Percentiles rank a stretch among this genome's conserved stretches.
These are phyloP conservation scores for Acinonyx jubatus DNA, from an alignment of 2,113 vertebrate species.

Conservation along the genomic window DNA sequence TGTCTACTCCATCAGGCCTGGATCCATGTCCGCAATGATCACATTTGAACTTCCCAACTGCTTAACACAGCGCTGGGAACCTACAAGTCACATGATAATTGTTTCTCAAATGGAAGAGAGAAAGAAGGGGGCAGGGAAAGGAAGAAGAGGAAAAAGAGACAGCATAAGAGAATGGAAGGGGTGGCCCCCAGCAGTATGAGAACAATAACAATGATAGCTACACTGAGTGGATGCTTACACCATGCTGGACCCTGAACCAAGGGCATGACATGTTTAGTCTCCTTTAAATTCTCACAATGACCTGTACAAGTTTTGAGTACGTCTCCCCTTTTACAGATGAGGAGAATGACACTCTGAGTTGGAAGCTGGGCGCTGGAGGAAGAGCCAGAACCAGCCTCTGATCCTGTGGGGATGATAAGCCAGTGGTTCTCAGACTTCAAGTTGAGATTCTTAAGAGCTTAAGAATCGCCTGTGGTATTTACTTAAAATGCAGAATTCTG, in stretches of 20 bases:
- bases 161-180: background rate
- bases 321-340: background rate
- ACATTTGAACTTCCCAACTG: background rate
- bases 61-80: background rate
- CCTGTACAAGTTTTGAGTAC: background rate
- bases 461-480: background rate
- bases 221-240: accelerated
- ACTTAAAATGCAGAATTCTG: background rate
- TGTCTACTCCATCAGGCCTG: accelerated
- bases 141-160: background rate
- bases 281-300: background rate
- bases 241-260: background rate
- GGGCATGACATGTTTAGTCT: accelerated
- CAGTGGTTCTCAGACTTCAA: background rate
- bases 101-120: background rate
- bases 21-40: background rate
- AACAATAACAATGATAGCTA: background rate
- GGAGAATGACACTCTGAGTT: background rate
- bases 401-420: background rate
- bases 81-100: accelerated
- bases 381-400: background rate
- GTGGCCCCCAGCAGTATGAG: accelerated
- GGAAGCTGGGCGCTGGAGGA: accelerated
- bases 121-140: background rate
- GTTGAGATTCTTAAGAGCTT: background rate